Conservation (phyloP, 2,888 invertebrate genomes). For the Onthophagus sagittarius region DNA sequence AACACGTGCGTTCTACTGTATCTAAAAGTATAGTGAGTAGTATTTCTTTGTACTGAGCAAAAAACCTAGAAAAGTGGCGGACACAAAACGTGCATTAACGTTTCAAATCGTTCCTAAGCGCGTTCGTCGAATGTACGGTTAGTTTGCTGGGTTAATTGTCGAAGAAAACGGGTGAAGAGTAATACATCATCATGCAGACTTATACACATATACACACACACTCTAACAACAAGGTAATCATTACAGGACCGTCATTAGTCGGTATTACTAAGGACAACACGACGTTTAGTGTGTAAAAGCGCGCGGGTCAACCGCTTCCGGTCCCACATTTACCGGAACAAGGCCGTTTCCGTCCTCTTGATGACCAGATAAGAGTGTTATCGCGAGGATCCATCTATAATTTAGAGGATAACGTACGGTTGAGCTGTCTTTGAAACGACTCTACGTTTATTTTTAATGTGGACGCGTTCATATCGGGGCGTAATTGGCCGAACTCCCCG, state of each 20-base stretch:
- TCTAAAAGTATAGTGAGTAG: neutral
- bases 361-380: constrained; percentile 24
- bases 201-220: neutral
- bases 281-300: constrained; percentile 28
- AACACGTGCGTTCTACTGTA: neutral
- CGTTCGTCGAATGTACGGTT: neutral
- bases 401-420: constrained; percentile 4
- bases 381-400: neutral
- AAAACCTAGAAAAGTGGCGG: neutral
- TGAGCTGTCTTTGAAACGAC: neutral
- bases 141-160: neutral
- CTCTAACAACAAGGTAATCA: constrained; percentile 21
- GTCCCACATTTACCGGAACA: constrained; percentile 30
- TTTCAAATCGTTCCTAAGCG: neutral
- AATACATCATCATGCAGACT: neutral
- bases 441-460: neutral
- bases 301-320: constrained; percentile 31
- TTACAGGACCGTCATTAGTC: constrained; percentile 20
- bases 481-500: neutral
- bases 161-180: neutral
- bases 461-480: neutral
- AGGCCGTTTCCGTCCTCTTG: constrained; percentile 31
- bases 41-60: neutral
- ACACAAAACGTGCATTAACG: neutral
- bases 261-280: constrained; percentile 24